These are phyloP conservation scores for Rhimphoctona megacephalus DNA, from an alignment of 2,888 invertebrate species.

Conservation along the genomic window DNA sequence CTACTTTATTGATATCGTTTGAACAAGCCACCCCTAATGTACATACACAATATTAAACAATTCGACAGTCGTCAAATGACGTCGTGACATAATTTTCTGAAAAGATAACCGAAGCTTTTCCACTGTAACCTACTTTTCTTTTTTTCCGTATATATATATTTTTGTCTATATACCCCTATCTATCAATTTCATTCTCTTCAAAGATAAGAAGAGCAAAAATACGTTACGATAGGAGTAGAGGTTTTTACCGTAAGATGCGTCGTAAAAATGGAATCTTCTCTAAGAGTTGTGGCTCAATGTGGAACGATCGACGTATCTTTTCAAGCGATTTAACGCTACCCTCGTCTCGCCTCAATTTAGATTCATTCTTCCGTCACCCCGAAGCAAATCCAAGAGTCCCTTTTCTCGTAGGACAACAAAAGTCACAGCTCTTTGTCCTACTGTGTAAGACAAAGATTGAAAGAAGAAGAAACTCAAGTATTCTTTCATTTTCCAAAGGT, in stretches of 20 bases:
- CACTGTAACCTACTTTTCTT: not conserved
- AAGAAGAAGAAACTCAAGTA: no score
- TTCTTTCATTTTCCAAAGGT: constrained; percentile 16
- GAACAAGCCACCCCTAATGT: no score
- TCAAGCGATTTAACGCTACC: constrained; percentile 67
- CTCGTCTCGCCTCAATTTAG: constrained; percentile 4
- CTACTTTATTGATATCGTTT: no score
- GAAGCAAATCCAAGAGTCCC: not conserved
- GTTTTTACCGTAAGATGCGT: constrained; percentile 1
- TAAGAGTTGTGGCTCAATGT: constrained; percentile 23
- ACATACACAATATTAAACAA: no score
- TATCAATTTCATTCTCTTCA: constrained; percentile 16
- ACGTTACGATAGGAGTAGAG: constrained; percentile 3
- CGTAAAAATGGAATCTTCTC: constrained; percentile 35
- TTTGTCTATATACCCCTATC: constrained; percentile 4
- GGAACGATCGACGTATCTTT: constrained; percentile 58
- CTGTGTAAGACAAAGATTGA: no score
- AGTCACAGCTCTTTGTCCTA: not conserved
- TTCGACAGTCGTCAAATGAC: no score
- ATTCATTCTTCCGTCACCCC: not conserved
- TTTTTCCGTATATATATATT: not conserved
- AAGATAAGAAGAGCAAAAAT: constrained; percentile 6
- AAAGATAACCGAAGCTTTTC: not conserved
- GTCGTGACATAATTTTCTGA: not conserved
- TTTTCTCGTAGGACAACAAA: constrained; percentile 8